Evolutionary conservation across 2,113 vertebrate genomes (phyloP), one percentile per base, ranked within the genome.

Genomic region (Hypanus sabinus): DNA sequence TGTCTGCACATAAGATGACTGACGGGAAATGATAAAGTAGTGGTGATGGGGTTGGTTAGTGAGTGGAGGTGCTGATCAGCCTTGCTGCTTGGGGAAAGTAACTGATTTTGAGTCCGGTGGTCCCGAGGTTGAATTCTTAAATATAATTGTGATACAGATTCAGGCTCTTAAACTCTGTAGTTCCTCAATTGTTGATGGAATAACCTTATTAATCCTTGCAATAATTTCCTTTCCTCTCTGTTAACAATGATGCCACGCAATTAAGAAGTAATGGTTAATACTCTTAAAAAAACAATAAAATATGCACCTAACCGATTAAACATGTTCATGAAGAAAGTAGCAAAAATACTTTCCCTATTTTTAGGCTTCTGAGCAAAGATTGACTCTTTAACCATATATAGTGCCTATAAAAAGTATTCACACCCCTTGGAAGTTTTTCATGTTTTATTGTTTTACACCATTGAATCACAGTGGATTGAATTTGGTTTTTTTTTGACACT

Each of bases 121-220:
- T 46, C 46, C 46, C 4, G 46, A 3, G 99, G 94, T 98, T 99
- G 95, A 99, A 98, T 96, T 99, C 98, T 30, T 96, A 96, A 46
- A 99, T 98, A 94, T 99, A 98, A 3, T 97, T 98, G 94, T 99
- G 98, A 0, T 98, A 97, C 76, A 98, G 98, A 11, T 98, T 96
- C 95, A 16, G 97, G 93, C 98, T 99, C 46, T 57, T 85, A 10
- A 85, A 22, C 81, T 9, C 83, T 30, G 1, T 87, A 24, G 83
- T 3, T 60, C 10, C 79, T 46, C 79, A 3, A 60, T 30, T 85
- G 81, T 57, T 85, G 27, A 24, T 27, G 55, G 24, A n/a, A 87
- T 87, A 3, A 0, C 12, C 10, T 57, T 87, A 2, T 57, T 65
- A 88, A 65, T 88, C 57, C 16, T 65, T 88, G 11, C 22, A 88